Evolutionary conservation across 2,113 vertebrate species (phyloP).

Genomic region (Vanacampus margaritifer): DNA sequence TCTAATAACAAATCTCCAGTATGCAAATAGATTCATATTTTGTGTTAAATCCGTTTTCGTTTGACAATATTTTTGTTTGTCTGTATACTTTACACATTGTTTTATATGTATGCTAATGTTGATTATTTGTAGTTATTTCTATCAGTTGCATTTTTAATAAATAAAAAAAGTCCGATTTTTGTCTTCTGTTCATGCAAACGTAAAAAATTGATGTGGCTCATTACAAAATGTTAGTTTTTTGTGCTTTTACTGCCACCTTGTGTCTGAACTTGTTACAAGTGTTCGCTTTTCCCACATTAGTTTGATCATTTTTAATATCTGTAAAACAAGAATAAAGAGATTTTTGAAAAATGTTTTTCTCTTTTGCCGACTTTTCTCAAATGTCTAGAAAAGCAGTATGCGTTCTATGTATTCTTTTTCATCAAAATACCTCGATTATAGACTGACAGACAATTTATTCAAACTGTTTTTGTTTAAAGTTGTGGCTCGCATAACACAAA

Average conservation of each 20-base stretch:
- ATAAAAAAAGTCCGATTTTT: constrained; percentile 80
- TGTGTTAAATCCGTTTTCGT: not conserved
- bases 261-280: constrained; percentile 10
- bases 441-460: not conserved
- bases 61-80: not conserved
- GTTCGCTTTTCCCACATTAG: not conserved
- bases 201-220: not conserved
- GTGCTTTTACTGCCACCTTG: constrained; percentile 50
- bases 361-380: too few relatives aligned
- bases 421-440: not conserved
- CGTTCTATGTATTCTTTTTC: too few relatives aligned
- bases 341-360: not conserved
- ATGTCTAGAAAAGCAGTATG: too few relatives aligned
- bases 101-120: not conserved
- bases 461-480: not conserved
- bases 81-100: not conserved
- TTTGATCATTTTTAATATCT: not conserved
- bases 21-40: not conserved
- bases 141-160: constrained; percentile 10
- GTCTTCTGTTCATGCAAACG: not conserved
- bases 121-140: not conserved
- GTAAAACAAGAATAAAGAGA: not conserved
- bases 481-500: not conserved
- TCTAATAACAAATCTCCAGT: not conserved
- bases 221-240: too few relatives aligned